Evolutionary conservation across 2,113 vertebrate genomes (phyloP).

Genomic region (Nestor notabilis): DNA sequence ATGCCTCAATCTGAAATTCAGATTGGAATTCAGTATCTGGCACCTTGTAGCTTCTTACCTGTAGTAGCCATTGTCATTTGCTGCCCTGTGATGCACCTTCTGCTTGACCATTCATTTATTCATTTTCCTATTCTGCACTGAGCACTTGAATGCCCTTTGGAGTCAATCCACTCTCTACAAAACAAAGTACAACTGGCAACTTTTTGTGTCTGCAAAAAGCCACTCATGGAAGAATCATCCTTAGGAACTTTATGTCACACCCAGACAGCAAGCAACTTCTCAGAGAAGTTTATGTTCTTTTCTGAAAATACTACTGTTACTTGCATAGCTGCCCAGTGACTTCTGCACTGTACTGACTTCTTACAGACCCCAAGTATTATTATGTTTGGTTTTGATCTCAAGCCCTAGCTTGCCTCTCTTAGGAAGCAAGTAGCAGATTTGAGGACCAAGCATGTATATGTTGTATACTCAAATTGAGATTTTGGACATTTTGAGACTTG

Average conservation of each 20-base stretch:
- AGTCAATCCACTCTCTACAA: rapidly evolving
- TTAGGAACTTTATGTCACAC: not conserved
- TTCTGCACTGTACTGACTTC: not conserved
- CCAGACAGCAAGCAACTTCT: not conserved
- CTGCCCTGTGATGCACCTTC: not conserved
- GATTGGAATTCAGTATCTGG: not conserved
- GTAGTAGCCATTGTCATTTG: not conserved
- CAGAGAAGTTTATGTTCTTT: not conserved
- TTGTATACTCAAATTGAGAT: not conserved
- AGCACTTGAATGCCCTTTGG: not conserved
- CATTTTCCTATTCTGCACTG: not conserved
- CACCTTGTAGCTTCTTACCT: not conserved
- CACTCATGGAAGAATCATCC: not conserved
- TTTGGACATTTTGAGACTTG: not conserved
- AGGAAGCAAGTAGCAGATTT: not conserved
- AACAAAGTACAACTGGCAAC: not conserved
- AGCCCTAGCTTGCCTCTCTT: not conserved
- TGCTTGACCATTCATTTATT: not conserved
- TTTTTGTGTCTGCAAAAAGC: not conserved
- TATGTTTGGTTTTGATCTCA: not conserved
- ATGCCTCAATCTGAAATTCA: not conserved
- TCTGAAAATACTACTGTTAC: not conserved
- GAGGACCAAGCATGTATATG: not conserved
- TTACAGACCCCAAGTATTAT: not conserved
- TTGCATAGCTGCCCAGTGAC: not conserved